Base-by-base conservation (phyloP, 1,140 invertebrate genomes). In the Mamestra configurata region DNA sequence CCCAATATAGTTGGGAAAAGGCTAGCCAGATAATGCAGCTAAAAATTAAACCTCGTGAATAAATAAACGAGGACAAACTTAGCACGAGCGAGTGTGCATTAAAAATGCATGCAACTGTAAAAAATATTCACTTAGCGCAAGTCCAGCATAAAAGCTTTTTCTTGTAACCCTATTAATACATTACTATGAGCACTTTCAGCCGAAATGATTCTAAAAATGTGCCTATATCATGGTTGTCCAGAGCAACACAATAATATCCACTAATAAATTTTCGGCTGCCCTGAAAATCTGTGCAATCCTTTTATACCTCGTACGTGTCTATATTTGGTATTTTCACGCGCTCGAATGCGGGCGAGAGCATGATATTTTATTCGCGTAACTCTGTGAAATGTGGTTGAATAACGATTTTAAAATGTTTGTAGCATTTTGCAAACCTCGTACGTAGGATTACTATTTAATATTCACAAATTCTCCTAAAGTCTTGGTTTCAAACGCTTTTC, bases 381-480 rank as follows among this genome's bases (percentile, higher is more conserved):
- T 24, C 20, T 46, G 20, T 15, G 64, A 46, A 68, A 68, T 46
- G 64, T 46, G 64, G 64, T 68, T 49, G 40, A 68, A 46, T 68
- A 68, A 68, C 64, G 24, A 49, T 24, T 68, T 46, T 68, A 68
- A 57, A 68, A 68, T 68, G 64, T 35, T 68, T 68, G 64, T 68
- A 46, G 64, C 64, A 46, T 68, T 68, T 68, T 18, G 40, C 6
- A 7, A 46, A 20, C n/a, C 10, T n/a, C 40, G 35, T n/a, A 49
- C 13, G n/a, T 5, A 27, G 64, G 7, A 24, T 31, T 61, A 61
- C 27, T n/a, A 18, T 61, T 35, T n/a, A n/a, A 35, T 35, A 35
- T 61, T 1, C 27, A 13, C 6, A 1, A 0, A 46, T 3, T 31
- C 5, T 31, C 27, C 27, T 31, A 31, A 31, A 31, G 27, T 31